Evolutionary conservation across 1,140 invertebrate species (phyloP).

Genomic region (Micrasema longulum): DNA sequence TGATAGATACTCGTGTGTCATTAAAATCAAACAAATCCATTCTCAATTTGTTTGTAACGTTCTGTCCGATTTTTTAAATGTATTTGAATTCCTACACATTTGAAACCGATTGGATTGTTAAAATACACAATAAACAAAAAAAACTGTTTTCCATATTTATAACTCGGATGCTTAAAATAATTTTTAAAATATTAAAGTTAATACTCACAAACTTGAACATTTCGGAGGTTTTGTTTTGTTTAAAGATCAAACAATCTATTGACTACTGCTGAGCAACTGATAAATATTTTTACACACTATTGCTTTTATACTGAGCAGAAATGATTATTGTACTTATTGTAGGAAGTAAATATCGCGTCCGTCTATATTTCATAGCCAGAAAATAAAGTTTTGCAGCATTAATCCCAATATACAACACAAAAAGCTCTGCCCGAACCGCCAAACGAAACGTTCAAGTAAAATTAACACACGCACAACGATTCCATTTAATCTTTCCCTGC

Average conservation of each 20-base stretch:
- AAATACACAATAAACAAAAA: too few relatives aligned
- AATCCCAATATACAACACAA: background rate
- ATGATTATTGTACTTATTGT: background rate
- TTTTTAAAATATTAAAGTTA: slow-evolving; percentile 6
- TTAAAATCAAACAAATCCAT: too few relatives aligned
- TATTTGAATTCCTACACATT: too few relatives aligned
- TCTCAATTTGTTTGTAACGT: too few relatives aligned
- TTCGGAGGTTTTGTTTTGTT: slow-evolving; percentile 41
- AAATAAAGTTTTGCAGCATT: background rate
- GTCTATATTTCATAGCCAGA: background rate
- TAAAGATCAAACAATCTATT: slow-evolving; percentile 25
- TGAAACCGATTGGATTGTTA: too few relatives aligned
- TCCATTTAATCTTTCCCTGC: too few relatives aligned
- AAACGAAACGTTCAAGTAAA: too few relatives aligned
- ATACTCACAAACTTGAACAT: slow-evolving; percentile 53
- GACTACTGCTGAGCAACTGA: slow-evolving; percentile 45
- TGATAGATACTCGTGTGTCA: too few relatives aligned
- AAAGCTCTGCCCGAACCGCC: background rate
- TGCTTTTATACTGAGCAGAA: slow-evolving; percentile 43
- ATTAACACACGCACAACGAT: too few relatives aligned
- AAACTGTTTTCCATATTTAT: too few relatives aligned
- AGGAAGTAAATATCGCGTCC: slow-evolving; percentile 13
- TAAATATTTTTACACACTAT: background rate
- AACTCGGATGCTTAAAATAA: too few relatives aligned
- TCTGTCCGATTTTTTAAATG: too few relatives aligned